Conservation (phyloP, 2,113 vertebrate genomes). For the Apodemus sylvaticus region DNA sequence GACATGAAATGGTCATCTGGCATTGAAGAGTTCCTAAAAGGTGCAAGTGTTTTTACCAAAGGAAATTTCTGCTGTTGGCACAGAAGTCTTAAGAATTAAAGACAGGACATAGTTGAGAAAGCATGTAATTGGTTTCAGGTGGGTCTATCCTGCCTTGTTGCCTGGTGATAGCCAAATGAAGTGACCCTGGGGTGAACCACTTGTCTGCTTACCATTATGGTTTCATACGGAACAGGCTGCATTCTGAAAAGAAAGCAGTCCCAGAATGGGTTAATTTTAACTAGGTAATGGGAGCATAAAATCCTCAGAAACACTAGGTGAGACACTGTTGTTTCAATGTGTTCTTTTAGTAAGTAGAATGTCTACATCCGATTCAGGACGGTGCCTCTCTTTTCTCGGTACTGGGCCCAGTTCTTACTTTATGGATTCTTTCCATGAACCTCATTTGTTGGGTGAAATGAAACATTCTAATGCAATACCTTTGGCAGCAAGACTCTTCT, state of each 20-base stretch:
- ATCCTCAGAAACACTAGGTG: neutral
- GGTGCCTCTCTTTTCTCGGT: neutral
- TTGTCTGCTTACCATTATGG: constrained; percentile 65
- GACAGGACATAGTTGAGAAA: constrained; percentile 31
- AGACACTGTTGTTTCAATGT: neutral
- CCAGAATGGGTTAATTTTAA: neutral
- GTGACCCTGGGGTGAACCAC: constrained; percentile 58
- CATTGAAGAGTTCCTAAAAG: constrained; percentile 25
- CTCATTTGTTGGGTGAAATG: neutral
- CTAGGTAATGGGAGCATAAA: neutral
- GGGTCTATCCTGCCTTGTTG: constrained; percentile 64
- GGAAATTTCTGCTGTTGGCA: constrained; percentile 16
- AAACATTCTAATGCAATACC: neutral
- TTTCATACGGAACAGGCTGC: constrained; percentile 20
- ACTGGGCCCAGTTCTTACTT: neutral
- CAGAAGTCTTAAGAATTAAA: constrained; percentile 23
- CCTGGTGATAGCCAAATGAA: constrained; percentile 61
- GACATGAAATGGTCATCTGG: neutral
- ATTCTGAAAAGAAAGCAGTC: neutral
- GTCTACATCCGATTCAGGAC: neutral
- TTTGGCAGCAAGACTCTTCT: neutral
- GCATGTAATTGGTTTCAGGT: constrained; percentile 65
- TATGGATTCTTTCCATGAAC: neutral
- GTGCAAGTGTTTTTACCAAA: neutral
- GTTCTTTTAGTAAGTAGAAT: neutral